A percentile compares a stretch with the other conserved stretches of the same genome.
phyloP scores from a whole-genome alignment of 1,140 invertebrate genomes.

The Atta colombica region DNA sequence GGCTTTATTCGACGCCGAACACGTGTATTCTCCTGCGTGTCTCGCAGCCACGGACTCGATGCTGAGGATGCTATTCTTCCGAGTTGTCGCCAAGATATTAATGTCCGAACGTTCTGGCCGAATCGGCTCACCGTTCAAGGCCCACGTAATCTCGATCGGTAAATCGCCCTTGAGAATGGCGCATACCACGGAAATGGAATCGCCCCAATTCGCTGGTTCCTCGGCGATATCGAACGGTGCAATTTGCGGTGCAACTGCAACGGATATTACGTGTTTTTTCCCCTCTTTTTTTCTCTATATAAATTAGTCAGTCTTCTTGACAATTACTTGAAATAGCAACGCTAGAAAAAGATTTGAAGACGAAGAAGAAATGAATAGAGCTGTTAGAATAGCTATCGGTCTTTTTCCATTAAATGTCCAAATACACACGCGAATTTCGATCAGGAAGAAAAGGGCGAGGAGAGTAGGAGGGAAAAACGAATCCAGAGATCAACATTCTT shows the following conservation, averaged over 20 bases:
- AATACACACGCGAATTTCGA: constrained; percentile 6
- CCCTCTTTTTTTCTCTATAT: neutral
- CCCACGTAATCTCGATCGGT: constrained; percentile 88
- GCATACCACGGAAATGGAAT: constrained; percentile 88
- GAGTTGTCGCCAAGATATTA: constrained; percentile 82
- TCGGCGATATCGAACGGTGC: constrained; percentile 86
- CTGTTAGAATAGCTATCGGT: neutral
- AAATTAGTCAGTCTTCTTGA: constrained; percentile 12
- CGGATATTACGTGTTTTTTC: constrained; percentile 61
- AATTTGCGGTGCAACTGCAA: constrained; percentile 86
- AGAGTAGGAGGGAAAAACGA: neutral
- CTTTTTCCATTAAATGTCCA: neutral
- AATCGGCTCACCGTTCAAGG: constrained; percentile 83
- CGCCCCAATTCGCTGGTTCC: constrained; percentile 86
- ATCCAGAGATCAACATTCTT: constrained; percentile 35
- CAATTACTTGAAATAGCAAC: neutral
- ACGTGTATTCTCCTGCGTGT: constrained; percentile 90
- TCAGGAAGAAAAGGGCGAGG: neutral
- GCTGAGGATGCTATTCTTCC: constrained; percentile 89
- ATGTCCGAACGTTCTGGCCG: constrained; percentile 78
- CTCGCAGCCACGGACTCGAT: constrained; percentile 90
- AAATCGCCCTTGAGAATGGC: constrained; percentile 89
- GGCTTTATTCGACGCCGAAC: constrained; percentile 88
- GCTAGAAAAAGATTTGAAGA: constrained; percentile 24
- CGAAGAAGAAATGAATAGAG: neutral